Percentiles rank a stretch among this genome's conserved stretches.
These are phyloP conservation scores for Mesitornis unicolor DNA, from an alignment of 2,113 vertebrate genomes.

Conservation along the genomic window DNA sequence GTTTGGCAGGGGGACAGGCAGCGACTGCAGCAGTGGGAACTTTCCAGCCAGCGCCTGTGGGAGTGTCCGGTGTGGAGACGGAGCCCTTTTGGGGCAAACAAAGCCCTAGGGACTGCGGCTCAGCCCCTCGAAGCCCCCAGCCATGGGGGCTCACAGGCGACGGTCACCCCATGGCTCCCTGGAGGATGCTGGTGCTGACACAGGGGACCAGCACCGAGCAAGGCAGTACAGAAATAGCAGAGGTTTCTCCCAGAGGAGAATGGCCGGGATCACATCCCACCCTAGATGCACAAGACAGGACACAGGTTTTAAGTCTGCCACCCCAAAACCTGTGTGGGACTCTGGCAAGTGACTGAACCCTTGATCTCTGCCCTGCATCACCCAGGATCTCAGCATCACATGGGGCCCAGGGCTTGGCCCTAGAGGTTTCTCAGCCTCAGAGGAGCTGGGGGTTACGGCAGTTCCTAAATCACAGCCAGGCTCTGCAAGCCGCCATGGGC, in stretches of 20 bases:
- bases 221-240: neutral
- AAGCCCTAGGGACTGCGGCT: neutral
- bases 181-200: fast-evolving
- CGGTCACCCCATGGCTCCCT: neutral
- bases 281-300: fast-evolving
- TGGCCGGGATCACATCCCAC: neutral
- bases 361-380: neutral
- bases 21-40: slow-evolving; percentile 50
- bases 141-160: fast-evolving
- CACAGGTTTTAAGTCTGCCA: neutral
- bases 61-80: neutral
- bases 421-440: neutral
- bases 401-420: neutral
- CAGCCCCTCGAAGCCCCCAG: neutral
- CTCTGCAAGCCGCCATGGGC: neutral
- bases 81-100: neutral
- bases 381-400: neutral
- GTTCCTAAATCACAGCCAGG: neutral
- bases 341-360: neutral
- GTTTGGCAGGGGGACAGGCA: slow-evolving; percentile 51
- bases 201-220: neutral
- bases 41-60: neutral
- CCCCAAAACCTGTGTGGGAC: neutral
- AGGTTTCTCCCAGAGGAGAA: neutral
- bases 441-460: neutral